Conservation (phyloP, 2,888 invertebrate species). For the Leptarthrus brevirostris region DNA sequence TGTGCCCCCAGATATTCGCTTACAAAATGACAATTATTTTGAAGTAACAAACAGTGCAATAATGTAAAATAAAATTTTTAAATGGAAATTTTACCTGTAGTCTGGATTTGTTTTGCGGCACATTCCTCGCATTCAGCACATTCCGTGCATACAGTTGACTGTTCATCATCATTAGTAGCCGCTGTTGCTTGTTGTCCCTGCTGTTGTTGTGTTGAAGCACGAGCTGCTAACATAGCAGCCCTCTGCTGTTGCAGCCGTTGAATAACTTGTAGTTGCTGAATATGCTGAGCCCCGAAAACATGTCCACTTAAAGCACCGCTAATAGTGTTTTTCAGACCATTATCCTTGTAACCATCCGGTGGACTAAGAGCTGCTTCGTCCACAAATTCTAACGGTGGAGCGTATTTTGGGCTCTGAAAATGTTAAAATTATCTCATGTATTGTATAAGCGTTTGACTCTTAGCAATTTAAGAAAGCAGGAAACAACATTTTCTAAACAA, state of each 20-base stretch:
- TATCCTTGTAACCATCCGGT: conserved; percentile 91
- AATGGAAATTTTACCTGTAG: neutral
- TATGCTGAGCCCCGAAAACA: conserved; percentile 75
- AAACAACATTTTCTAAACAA: too few relatives aligned
- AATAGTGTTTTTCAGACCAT: conserved; percentile 75
- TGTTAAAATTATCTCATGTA: too few relatives aligned
- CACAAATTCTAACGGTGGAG: conserved; percentile 77
- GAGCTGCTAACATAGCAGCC: conserved; percentile 62
- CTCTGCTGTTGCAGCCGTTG: conserved; percentile 74
- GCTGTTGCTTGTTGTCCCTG: conserved; percentile 51
- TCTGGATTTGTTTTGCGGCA: conserved; percentile 62
- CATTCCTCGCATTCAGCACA: conserved; percentile 67
- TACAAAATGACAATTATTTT: too few relatives aligned
- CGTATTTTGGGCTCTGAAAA: conserved; percentile 74
- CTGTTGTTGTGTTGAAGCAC: conserved; percentile 55
- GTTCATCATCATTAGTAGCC: conserved; percentile 26
- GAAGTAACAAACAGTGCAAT: too few relatives aligned
- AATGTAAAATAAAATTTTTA: too few relatives aligned
- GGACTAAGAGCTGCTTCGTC: conserved; percentile 89
- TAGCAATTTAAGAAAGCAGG: too few relatives aligned
- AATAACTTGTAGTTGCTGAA: conserved; percentile 73
- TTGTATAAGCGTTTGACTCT: too few relatives aligned
- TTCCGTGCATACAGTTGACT: conserved; percentile 63
- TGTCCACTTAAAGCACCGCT: conserved; percentile 71
- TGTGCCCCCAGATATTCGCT: too few relatives aligned